Evolutionary conservation across 2,797 vertebrate genomes (phyloP).

Genomic region (Sebastiscus tertius): DNA sequence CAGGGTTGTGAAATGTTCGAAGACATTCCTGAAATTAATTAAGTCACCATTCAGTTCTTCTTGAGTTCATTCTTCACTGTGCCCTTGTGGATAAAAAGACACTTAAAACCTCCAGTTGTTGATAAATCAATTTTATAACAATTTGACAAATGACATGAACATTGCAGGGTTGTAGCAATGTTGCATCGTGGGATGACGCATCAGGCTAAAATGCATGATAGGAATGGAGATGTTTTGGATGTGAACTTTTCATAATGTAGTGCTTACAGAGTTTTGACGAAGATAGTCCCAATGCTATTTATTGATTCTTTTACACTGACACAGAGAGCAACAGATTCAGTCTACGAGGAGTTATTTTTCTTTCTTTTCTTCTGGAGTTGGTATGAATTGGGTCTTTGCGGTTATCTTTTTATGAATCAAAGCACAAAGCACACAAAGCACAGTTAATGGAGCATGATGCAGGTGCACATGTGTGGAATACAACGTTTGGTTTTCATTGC

Average conservation of each 20-base stretch:
- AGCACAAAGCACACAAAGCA: neutral
- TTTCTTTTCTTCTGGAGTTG: neutral
- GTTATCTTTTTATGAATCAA: slow-evolving; percentile 11
- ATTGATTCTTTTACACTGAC: neutral
- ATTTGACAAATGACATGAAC: neutral
- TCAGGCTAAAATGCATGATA: neutral
- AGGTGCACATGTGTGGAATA: neutral
- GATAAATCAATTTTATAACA: neutral
- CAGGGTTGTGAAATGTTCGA: neutral
- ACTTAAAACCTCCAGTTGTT: neutral
- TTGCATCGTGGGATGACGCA: neutral
- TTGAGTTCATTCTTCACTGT: neutral
- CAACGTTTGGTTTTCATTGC: slow-evolving; percentile 12
- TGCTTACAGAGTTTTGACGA: neutral
- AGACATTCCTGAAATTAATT: neutral
- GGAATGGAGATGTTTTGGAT: neutral
- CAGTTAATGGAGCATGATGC: neutral
- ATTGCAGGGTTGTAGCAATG: neutral
- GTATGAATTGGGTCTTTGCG: neutral
- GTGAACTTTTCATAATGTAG: neutral
- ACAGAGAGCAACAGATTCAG: neutral
- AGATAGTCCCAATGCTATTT: neutral
- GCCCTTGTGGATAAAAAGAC: neutral
- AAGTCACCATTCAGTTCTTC: neutral
- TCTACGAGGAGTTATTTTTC: neutral